Conservation (phyloP, 2,888 invertebrate genomes). For the Drosophila peninsularis region DNA sequence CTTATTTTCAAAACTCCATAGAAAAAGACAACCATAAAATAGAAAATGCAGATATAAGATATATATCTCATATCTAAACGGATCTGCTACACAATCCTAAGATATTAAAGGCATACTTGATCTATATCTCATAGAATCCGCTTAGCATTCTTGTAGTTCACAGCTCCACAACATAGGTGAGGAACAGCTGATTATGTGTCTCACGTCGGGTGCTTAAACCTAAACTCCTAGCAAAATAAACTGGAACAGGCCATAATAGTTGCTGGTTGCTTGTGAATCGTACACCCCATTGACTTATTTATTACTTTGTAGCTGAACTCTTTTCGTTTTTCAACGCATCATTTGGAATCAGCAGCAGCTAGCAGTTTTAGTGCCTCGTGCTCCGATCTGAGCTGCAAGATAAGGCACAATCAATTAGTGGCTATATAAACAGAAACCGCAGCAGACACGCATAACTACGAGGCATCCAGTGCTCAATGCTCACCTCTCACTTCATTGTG, state of each 20-base stretch:
- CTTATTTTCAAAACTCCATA: too few relatives aligned
- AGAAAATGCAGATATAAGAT: too few relatives aligned
- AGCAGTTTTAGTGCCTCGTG: slow-evolving; percentile 42
- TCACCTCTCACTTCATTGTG: slow-evolving; percentile 35
- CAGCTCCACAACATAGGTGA: neutral
- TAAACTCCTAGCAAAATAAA: neutral
- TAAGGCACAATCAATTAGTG: slow-evolving; percentile 76
- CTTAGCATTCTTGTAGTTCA: neutral
- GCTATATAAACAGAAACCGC: slow-evolving; percentile 54
- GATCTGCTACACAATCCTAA: too few relatives aligned
- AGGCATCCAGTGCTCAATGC: slow-evolving; percentile 23
- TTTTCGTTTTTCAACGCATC: slow-evolving; percentile 14
- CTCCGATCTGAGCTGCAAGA: slow-evolving; percentile 72
- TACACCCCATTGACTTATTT: slow-evolving; percentile 14
- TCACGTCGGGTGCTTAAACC: neutral
- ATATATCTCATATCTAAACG: too few relatives aligned
- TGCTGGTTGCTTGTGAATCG: neutral
- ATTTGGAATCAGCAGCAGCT: slow-evolving; percentile 7
- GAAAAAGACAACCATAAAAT: too few relatives aligned
- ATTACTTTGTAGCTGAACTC: slow-evolving; percentile 29
- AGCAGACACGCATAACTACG: slow-evolving; percentile 14
- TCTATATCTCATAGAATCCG: neutral
- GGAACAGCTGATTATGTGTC: neutral
- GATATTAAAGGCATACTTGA: too few relatives aligned
- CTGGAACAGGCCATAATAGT: neutral